These are phyloP conservation scores for Onychorhynchus coronatus DNA, from an alignment of 2,113 vertebrate species.

Conservation along the genomic window DNA sequence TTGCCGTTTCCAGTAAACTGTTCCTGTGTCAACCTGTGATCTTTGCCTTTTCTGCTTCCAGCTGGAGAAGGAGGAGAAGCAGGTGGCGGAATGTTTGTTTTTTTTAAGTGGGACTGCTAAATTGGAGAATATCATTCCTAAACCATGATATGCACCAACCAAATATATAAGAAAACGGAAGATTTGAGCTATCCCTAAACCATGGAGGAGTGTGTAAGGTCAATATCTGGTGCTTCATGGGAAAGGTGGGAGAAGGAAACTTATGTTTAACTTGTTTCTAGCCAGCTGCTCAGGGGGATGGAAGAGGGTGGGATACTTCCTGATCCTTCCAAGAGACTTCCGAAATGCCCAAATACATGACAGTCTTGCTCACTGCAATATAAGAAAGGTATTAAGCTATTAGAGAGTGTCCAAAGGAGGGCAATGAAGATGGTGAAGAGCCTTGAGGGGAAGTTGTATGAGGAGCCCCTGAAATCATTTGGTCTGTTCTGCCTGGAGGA, in stretches of 20 bases:
- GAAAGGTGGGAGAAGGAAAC: background rate
- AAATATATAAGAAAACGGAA: background rate
- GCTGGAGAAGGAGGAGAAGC: background rate
- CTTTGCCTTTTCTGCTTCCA: background rate
- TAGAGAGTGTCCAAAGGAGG: background rate
- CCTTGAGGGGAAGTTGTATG: background rate
- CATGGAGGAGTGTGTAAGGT: background rate
- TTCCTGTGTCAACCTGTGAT: background rate
- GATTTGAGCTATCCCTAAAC: background rate
- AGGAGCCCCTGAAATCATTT: background rate
- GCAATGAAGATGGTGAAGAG: background rate
- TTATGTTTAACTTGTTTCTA: background rate
- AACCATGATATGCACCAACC: background rate
- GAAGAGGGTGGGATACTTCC: background rate
- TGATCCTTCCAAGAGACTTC: background rate
- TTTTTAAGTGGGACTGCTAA: background rate
- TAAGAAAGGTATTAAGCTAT: background rate
- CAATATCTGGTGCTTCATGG: background rate
- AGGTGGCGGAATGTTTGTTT: background rate
- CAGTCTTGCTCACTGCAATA: background rate
- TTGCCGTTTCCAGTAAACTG: background rate
- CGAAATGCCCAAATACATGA: background rate
- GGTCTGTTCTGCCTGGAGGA: background rate
- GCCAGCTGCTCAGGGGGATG: background rate
- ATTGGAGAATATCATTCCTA: background rate